Percentiles rank a stretch among this genome's conserved stretches.
phyloP scores from a whole-genome alignment of 2,888 invertebrate genomes.

The Heteromurus nitidus region DNA sequence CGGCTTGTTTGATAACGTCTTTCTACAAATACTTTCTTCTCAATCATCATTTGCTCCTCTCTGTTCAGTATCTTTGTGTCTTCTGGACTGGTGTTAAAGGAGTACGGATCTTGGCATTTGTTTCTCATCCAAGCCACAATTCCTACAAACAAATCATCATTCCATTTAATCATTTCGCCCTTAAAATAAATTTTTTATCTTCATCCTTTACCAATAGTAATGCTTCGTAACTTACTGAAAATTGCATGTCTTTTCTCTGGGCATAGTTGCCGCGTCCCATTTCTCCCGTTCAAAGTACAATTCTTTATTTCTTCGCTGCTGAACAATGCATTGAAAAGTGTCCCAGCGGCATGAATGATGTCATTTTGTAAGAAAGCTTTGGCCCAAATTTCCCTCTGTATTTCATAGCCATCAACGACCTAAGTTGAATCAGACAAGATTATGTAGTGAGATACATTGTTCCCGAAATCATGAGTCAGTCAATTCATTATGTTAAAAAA shows the following conservation, averaged over 20 bases:
- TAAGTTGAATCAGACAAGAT: slow-evolving; percentile 1
- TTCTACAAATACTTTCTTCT: slow-evolving; percentile 69
- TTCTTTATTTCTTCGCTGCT: slow-evolving; percentile 67
- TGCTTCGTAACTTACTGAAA: slow-evolving; percentile 55
- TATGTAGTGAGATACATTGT: neutral
- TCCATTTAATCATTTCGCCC: neutral
- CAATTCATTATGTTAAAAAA: too few species aligned
- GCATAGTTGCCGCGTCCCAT: slow-evolving; percentile 60
- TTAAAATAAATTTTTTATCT: too few species aligned
- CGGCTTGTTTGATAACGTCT: slow-evolving; percentile 65
- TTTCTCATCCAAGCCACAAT: slow-evolving; percentile 67
- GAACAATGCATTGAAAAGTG: slow-evolving; percentile 63
- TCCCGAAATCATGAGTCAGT: neutral
- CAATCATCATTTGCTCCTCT: slow-evolving; percentile 67
- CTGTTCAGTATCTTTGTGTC: slow-evolving; percentile 47
- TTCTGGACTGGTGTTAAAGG: slow-evolving; percentile 58
- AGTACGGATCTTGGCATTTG: slow-evolving; percentile 66
- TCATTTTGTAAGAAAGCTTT: slow-evolving; percentile 67
- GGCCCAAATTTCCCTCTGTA: slow-evolving; percentile 62
- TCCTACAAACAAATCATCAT: slow-evolving; percentile 30
- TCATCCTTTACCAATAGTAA: neutral
- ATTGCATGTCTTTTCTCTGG: slow-evolving; percentile 65
- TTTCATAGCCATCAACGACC: slow-evolving; percentile 65
- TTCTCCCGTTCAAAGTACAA: slow-evolving; percentile 63
- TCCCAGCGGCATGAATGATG: slow-evolving; percentile 64